Evolutionary conservation across 2,888 invertebrate species (phyloP).

Genomic region (Norana najaformis): DNA sequence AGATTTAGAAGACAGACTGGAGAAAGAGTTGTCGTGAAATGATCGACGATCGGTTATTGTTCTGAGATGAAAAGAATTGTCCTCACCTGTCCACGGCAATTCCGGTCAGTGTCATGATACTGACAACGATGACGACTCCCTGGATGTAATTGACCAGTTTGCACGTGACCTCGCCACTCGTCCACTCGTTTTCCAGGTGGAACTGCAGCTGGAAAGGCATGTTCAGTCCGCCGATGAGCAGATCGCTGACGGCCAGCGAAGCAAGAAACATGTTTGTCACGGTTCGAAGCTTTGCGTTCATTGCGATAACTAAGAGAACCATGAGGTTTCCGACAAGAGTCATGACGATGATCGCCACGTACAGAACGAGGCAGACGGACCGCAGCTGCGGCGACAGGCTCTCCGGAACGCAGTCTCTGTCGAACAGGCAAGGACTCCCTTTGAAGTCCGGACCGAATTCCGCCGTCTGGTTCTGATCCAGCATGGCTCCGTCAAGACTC

Average conservation of each 20-base stretch:
- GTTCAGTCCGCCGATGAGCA: slow-evolving; percentile 49
- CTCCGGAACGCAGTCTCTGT: background rate
- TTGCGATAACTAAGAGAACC: slow-evolving; percentile 47
- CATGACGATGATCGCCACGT: slow-evolving; percentile 42
- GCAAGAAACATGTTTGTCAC: slow-evolving; percentile 51
- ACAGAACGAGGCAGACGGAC: background rate
- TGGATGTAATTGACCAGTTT: slow-evolving; percentile 50
- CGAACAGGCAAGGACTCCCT: background rate
- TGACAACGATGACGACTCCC: slow-evolving; percentile 50
- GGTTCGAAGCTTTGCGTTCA: slow-evolving; percentile 43
- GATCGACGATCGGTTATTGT: background rate
- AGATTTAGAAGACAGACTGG: background rate
- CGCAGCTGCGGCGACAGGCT: background rate
- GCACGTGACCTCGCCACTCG: slow-evolving; percentile 49
- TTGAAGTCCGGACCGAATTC: background rate
- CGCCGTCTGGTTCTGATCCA: background rate
- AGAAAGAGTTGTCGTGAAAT: background rate
- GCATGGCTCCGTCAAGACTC: background rate
- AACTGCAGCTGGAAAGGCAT: slow-evolving; percentile 52
- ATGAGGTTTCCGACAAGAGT: slow-evolving; percentile 39
- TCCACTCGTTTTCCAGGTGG: slow-evolving; percentile 49
- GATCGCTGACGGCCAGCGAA: slow-evolving; percentile 52
- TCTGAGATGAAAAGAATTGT: background rate
- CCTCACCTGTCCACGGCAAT: slow-evolving; percentile 52
- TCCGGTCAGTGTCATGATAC: slow-evolving; percentile 50